These are phyloP conservation scores for Theretra japonica DNA, from an alignment of 2,888 invertebrate genomes.

Conservation along the genomic window DNA sequence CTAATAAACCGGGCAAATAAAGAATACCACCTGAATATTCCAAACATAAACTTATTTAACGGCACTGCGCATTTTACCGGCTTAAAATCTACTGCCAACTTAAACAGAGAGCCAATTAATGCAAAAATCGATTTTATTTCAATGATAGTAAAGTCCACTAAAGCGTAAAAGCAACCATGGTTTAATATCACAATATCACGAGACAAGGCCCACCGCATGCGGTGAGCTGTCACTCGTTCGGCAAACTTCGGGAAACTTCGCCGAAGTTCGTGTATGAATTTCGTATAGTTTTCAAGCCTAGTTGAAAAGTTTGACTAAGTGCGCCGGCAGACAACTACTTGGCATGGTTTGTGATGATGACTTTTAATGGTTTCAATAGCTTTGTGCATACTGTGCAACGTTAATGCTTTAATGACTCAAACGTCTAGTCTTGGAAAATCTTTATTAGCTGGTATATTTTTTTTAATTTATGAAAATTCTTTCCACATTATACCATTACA, in stretches of 20 bases:
- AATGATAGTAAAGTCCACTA: conserved; percentile 30
- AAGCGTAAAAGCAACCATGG: conserved; percentile 29
- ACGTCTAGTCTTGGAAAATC: background rate
- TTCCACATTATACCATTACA: too few species aligned
- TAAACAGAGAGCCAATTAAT: background rate
- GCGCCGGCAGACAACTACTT: conserved; percentile 4
- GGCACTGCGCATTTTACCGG: conserved; percentile 56
- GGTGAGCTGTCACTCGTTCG: conserved; percentile 45
- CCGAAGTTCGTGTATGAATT: conserved; percentile 41
- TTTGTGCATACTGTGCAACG: background rate
- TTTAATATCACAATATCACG: conserved; percentile 46
- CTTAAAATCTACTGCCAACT: conserved; percentile 39
- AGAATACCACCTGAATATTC: conserved; percentile 43
- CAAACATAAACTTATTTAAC: conserved; percentile 41
- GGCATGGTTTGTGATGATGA: conserved; percentile 2
- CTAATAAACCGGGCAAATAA: conserved; percentile 44
- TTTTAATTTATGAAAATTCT: too few species aligned
- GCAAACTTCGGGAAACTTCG: conserved; percentile 47
- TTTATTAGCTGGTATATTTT: background rate
- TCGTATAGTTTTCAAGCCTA: conserved; percentile 36
- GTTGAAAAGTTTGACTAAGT: conserved; percentile 33
- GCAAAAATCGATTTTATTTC: conserved; percentile 33
- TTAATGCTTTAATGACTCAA: background rate
- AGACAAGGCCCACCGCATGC: conserved; percentile 47
- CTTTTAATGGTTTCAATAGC: conserved; percentile 2